Percentiles rank a stretch among this genome's conserved stretches.
These are phyloP conservation scores for Phrynocephalus guinanensis DNA, from an alignment of 2,797 vertebrate genomes.

Conservation along the genomic window DNA sequence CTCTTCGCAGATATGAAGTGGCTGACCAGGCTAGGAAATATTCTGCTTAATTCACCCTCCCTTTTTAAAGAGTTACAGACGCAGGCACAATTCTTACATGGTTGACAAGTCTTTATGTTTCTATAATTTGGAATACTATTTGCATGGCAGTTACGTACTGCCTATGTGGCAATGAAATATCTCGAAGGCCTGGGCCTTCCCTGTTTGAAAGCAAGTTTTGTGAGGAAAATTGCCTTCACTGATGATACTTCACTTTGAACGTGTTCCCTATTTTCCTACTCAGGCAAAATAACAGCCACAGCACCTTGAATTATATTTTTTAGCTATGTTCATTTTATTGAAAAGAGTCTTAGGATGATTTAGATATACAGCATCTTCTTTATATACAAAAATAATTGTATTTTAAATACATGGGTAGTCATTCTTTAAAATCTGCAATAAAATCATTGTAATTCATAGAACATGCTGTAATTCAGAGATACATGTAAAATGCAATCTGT, in stretches of 20 bases:
- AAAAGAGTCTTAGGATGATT: slow-evolving; percentile 68
- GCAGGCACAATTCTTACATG: slow-evolving; percentile 2
- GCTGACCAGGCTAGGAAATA: slow-evolving; percentile 42
- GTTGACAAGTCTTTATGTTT: background rate
- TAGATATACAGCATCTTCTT: slow-evolving; percentile 65
- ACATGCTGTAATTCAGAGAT: slow-evolving; percentile 84
- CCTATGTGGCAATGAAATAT: slow-evolving; percentile 49
- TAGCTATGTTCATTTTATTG: slow-evolving; percentile 56
- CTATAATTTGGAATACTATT: slow-evolving; percentile 19
- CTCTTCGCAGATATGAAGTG: slow-evolving; percentile 35
- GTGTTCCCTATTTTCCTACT: slow-evolving; percentile 58
- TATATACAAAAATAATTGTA: slow-evolving; percentile 63
- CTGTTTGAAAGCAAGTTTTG: slow-evolving; percentile 51
- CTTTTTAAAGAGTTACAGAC: slow-evolving; percentile 42
- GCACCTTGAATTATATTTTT: slow-evolving; percentile 58
- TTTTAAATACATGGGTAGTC: slow-evolving; percentile 67
- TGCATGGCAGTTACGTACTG: slow-evolving; percentile 29
- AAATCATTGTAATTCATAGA: slow-evolving; percentile 85
- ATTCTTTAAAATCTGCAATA: slow-evolving; percentile 64
- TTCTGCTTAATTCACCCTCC: slow-evolving; percentile 35
- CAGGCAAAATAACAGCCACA: slow-evolving; percentile 57
- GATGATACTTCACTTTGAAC: slow-evolving; percentile 52
- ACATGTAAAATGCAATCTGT: slow-evolving; percentile 90
- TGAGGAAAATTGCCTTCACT: slow-evolving; percentile 53
- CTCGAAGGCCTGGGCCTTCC: slow-evolving; percentile 42